Evolutionary conservation across 2,113 vertebrate genomes (phyloP).

Genomic region (Colinus virginianus): DNA sequence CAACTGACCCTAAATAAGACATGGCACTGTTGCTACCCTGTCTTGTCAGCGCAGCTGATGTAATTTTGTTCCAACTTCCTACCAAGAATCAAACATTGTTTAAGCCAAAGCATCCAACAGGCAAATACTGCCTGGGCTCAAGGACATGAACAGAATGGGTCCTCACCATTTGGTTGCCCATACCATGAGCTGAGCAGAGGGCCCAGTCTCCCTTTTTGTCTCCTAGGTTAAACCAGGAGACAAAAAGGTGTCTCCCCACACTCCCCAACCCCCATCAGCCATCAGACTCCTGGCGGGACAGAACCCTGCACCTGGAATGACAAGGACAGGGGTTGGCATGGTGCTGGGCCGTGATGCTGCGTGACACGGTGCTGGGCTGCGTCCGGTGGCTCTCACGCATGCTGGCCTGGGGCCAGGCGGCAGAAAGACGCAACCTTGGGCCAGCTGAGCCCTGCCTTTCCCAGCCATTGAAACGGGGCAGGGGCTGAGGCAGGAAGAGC

Average conservation of each 20-base stretch:
- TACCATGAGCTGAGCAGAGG: background rate
- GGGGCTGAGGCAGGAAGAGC: slow-evolving; percentile 39
- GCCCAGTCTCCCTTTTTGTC: background rate
- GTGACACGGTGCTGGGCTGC: slow-evolving; percentile 41
- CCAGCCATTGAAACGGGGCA: slow-evolving; percentile 19
- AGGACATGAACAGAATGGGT: background rate
- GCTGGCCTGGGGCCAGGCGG: slow-evolving; percentile 53
- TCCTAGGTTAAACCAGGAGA: background rate
- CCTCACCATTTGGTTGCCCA: accelerated
- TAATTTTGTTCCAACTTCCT: background rate
- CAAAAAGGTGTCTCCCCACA: background rate
- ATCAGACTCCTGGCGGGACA: background rate
- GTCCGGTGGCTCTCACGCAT: slow-evolving; percentile 51
- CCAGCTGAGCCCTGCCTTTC: background rate
- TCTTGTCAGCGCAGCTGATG: background rate
- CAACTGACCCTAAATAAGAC: background rate
- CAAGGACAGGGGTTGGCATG: background rate
- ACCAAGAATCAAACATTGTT: background rate
- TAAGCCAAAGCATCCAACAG: background rate
- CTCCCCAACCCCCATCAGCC: background rate
- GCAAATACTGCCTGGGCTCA: background rate
- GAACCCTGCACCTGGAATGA: accelerated
- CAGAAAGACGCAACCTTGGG: slow-evolving; percentile 59
- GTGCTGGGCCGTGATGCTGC: background rate
- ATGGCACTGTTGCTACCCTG: accelerated